A percentile compares a stretch with the other conserved stretches of the same genome.
Conservation (phyloP, 2,797 vertebrate genomes). For the Pseudochaenichthys georgianus region DNA sequence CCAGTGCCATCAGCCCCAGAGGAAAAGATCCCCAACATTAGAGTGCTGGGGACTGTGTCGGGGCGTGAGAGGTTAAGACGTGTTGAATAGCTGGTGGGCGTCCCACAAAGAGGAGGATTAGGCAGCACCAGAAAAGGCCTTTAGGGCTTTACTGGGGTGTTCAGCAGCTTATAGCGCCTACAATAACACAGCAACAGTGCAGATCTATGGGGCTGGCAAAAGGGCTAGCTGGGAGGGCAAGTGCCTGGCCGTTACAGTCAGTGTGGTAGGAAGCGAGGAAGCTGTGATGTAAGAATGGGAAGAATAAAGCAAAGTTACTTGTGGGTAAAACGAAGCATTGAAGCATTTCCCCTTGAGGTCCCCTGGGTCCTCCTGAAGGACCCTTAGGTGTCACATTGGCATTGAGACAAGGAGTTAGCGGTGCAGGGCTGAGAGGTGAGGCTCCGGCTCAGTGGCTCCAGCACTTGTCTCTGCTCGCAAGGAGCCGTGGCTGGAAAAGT, state of each 20-base stretch:
- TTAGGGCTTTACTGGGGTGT: slow-evolving; percentile 74
- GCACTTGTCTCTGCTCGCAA: slow-evolving; percentile 41
- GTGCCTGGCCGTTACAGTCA: slow-evolving; percentile 18
- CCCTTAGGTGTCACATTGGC: slow-evolving; percentile 18
- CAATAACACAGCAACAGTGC: slow-evolving; percentile 68
- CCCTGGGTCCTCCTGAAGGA: neutral
- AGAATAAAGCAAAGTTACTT: neutral
- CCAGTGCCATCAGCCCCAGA: slow-evolving; percentile 58
- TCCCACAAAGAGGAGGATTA: slow-evolving; percentile 83
- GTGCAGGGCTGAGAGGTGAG: slow-evolving; percentile 10
- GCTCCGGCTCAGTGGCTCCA: slow-evolving; percentile 37
- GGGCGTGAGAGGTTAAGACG: slow-evolving; percentile 79
- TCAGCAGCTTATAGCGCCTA: slow-evolving; percentile 76
- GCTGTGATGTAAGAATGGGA: neutral
- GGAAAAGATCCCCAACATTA: slow-evolving; percentile 62
- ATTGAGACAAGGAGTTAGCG: slow-evolving; percentile 3
- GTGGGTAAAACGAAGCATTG: neutral
- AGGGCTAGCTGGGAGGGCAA: slow-evolving; percentile 39
- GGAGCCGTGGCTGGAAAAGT: slow-evolving; percentile 44
- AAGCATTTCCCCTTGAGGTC: neutral
- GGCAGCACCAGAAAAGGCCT: slow-evolving; percentile 74
- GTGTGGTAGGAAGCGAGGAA: neutral
- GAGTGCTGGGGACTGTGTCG: slow-evolving; percentile 61
- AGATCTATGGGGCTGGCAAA: slow-evolving; percentile 50
- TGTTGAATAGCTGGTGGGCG: slow-evolving; percentile 75